Evolutionary conservation across 2,888 invertebrate species (phyloP).

Genomic region (Halictus quadricinctus): DNA sequence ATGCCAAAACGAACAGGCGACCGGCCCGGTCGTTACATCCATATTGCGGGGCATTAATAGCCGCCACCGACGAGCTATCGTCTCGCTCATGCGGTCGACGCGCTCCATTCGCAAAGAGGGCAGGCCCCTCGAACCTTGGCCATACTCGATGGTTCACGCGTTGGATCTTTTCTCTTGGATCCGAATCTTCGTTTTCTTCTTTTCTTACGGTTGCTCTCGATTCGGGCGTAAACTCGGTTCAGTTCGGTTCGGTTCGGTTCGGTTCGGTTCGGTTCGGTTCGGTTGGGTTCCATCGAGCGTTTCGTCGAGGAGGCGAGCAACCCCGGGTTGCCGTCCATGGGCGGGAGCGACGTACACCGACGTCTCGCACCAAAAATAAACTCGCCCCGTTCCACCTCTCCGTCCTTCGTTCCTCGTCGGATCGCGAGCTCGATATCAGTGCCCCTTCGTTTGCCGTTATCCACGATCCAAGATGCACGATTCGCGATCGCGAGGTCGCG

Average conservation of each 20-base stretch:
- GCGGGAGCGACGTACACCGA: constrained; percentile 68
- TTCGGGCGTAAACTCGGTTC: neutral
- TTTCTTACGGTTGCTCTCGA: neutral
- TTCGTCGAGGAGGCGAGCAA: constrained; percentile 38
- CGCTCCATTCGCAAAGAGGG: neutral
- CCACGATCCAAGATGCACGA: constrained; percentile 8
- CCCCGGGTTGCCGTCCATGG: constrained; percentile 49
- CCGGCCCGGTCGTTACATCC: constrained; percentile 53
- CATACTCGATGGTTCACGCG: neutral
- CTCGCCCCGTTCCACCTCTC: constrained; percentile 71
- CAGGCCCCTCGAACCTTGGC: neutral
- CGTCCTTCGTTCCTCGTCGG: constrained; percentile 49
- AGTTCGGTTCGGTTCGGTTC: constrained; percentile 5
- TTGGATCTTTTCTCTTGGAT: neutral
- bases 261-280: constrained; percentile 6
- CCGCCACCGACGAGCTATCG: constrained; percentile 20
- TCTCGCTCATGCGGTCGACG: neutral
- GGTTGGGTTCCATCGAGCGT: constrained; percentile 2
- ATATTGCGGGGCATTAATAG: constrained; percentile 61
- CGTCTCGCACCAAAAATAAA: constrained; percentile 78
- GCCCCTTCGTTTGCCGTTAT: constrained; percentile 22
- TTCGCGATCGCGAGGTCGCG: neutral
- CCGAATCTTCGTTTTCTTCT: neutral
- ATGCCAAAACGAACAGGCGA: constrained; percentile 19
- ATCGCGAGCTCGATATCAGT: constrained; percentile 32